These are phyloP conservation scores for Masticophis lateralis DNA, from an alignment of 2,797 vertebrate genomes.

Conservation along the genomic window DNA sequence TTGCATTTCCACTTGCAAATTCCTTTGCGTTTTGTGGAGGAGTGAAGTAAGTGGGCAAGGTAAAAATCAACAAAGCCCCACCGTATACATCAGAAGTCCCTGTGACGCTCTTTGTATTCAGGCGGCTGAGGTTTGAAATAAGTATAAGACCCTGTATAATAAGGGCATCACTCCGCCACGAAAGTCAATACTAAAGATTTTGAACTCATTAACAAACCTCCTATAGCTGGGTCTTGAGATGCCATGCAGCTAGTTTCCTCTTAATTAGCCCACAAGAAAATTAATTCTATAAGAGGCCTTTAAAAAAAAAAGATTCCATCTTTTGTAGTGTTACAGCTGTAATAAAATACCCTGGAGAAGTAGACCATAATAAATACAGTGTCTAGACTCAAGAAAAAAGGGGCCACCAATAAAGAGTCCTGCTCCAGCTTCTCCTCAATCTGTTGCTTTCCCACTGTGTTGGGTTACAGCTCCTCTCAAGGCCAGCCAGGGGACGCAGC, in stretches of 20 bases:
- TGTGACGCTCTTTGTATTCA: background rate
- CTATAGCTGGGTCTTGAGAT: slow-evolving; percentile 38
- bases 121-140: background rate
- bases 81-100: background rate
- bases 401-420: background rate
- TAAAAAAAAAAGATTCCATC: slow-evolving; percentile 18
- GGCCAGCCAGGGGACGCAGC: background rate
- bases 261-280: slow-evolving; percentile 33
- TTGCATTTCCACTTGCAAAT: background rate
- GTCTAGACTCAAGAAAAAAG: slow-evolving; percentile 48
- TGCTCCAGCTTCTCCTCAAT: background rate
- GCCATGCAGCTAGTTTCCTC: slow-evolving; percentile 44
- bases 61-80: background rate
- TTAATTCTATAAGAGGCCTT: slow-evolving; percentile 54
- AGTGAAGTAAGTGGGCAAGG: background rate
- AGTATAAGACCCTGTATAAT: background rate
- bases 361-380: slow-evolving; percentile 69
- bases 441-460: background rate
- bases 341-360: slow-evolving; percentile 64
- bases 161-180: slow-evolving; percentile 15
- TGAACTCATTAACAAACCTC: background rate
- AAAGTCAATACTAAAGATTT: slow-evolving; percentile 9
- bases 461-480: background rate
- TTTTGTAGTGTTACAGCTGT: slow-evolving; percentile 55
- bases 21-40: background rate